A percentile compares a stretch with the other conserved stretches of the same genome.
Conservation (phyloP, 1,140 invertebrate species). For the Drosophila athabasca region DNA sequence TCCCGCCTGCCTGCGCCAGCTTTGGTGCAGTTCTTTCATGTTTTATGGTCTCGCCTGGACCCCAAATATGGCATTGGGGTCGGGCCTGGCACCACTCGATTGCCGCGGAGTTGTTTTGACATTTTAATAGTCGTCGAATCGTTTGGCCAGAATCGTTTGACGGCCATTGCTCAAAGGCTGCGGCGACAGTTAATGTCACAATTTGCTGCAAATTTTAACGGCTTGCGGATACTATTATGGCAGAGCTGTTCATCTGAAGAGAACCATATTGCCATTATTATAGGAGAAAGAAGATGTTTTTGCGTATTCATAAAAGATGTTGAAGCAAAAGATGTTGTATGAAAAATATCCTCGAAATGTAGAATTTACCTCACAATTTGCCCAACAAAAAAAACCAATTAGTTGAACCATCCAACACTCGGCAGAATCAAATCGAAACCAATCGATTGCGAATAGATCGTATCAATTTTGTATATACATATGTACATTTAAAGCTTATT, state of each 20-base stretch:
- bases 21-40: constrained; percentile 42
- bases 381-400: constrained; percentile 17
- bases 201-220: constrained; percentile 51
- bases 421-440: constrained; percentile 32
- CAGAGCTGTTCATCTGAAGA: too few species aligned
- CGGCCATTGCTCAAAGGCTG: constrained; percentile 36
- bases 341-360: not conserved
- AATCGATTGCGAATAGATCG: not conserved
- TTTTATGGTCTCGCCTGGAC: constrained; percentile 56
- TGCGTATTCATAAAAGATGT: too few species aligned
- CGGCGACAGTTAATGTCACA: constrained; percentile 70
- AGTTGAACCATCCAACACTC: constrained; percentile 35
- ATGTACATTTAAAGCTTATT: constrained; percentile 49
- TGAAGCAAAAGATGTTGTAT: too few species aligned
- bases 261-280: not conserved
- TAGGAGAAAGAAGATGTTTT: not conserved
- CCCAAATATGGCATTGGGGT: constrained; percentile 62
- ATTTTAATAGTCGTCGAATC: constrained; percentile 63
- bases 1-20: constrained; percentile 12
- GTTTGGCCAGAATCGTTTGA: constrained; percentile 41
- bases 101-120: constrained; percentile 68
- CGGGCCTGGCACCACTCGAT: constrained; percentile 28
- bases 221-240: not conserved
- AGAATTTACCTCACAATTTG: constrained; percentile 21
- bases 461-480: constrained; percentile 26